These are phyloP conservation scores for Sturnus vulgaris DNA, from an alignment of 2,113 vertebrate genomes.

Conservation along the genomic window DNA sequence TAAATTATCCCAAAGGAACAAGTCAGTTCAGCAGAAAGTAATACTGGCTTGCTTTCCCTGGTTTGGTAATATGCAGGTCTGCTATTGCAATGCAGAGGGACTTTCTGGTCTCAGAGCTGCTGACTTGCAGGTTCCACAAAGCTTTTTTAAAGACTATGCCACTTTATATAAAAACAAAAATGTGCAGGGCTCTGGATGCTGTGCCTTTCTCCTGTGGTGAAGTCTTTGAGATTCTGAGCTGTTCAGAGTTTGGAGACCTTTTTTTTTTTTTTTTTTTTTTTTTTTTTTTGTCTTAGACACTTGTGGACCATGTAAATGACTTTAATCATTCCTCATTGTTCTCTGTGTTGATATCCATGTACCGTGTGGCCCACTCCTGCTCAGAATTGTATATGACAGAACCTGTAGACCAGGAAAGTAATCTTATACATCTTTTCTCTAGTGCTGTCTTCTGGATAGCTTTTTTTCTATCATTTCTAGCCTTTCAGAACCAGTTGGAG, in stretches of 20 bases:
- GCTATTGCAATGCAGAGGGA: neutral
- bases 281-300: neutral
- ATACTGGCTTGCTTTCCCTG: neutral
- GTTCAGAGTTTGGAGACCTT: neutral
- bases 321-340: neutral
- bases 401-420: neutral
- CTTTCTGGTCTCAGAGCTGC: neutral
- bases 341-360: neutral
- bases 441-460: neutral
- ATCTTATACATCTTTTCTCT: neutral
- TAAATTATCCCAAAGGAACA: neutral
- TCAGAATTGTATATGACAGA: neutral
- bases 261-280: neutral
- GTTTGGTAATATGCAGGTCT: neutral
- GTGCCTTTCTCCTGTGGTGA: neutral
- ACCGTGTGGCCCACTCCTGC: neutral
- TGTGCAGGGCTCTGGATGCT: neutral
- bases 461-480: neutral
- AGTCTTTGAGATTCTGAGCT: neutral
- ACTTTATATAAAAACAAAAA: neutral
- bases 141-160: neutral
- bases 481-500: neutral
- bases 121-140: neutral
- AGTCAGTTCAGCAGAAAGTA: neutral
- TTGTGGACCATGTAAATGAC: neutral